phyloP scores from a whole-genome alignment of 2,888 invertebrate species.

The Horisme vitalbata region DNA sequence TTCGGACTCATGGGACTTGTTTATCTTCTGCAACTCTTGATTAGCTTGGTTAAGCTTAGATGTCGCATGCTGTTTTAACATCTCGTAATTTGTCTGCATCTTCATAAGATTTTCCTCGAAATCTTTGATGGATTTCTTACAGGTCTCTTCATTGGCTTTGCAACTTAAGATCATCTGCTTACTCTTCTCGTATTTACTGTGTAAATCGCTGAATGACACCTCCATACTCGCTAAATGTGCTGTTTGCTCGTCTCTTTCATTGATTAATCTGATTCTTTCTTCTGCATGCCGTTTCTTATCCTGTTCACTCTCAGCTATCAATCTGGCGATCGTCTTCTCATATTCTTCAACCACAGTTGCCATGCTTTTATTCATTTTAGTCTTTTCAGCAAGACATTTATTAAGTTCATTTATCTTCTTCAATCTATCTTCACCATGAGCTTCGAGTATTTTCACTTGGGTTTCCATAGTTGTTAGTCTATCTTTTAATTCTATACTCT shows the following conservation, averaged over 20 bases:
- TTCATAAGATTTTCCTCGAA: constrained; percentile 86
- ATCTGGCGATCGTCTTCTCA: constrained; percentile 89
- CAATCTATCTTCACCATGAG: constrained; percentile 58
- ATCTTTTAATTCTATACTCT: constrained; percentile 74
- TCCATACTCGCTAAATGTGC: constrained; percentile 85
- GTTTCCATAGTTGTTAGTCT: constrained; percentile 66
- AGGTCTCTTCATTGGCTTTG: constrained; percentile 85
- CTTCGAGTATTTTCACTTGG: constrained; percentile 62
- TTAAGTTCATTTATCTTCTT: constrained; percentile 65
- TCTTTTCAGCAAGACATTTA: constrained; percentile 66
- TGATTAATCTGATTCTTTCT: constrained; percentile 76
- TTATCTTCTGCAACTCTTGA: constrained; percentile 89
- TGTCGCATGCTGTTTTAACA: constrained; percentile 94
- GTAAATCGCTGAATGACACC: constrained; percentile 84
- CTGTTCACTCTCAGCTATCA: constrained; percentile 88
- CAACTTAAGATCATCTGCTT: constrained; percentile 82
- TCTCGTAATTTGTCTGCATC: constrained; percentile 93
- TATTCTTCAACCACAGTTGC: constrained; percentile 89
- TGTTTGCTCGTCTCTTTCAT: constrained; percentile 84
- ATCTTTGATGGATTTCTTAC: constrained; percentile 86
- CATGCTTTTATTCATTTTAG: constrained; percentile 77
- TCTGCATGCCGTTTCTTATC: constrained; percentile 84
- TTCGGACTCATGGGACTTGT: constrained; percentile 89
- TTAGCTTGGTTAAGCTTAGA: constrained; percentile 90
- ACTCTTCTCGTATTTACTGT: constrained; percentile 86